Conservation (phyloP, 2,113 vertebrate species). For the Solenodon paradoxus region DNA sequence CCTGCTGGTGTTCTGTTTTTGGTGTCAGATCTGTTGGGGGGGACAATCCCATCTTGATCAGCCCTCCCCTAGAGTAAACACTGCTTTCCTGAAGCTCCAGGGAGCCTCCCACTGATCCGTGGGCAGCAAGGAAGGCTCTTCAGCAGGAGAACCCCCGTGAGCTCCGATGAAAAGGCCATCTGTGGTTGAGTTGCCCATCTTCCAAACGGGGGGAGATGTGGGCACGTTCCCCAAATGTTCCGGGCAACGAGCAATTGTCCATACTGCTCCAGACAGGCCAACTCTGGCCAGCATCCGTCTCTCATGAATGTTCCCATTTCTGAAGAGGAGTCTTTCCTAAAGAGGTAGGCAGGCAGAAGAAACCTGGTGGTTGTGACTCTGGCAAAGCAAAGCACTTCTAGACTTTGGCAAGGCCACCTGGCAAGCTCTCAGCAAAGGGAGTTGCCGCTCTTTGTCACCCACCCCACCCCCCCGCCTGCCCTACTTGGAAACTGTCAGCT, state of each 20-base stretch:
- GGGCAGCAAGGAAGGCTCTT: not conserved
- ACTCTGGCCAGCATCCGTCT: not conserved
- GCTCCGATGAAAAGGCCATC: not conserved
- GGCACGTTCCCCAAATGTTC: not conserved
- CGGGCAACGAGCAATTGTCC: not conserved
- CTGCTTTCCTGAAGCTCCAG: not conserved
- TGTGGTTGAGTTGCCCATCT: accelerated
- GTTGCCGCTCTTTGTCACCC: not conserved
- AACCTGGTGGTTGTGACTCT: not conserved
- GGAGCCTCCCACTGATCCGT: not conserved
- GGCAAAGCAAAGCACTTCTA: not conserved
- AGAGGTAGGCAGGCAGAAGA: not conserved
- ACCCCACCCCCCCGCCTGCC: accelerated
- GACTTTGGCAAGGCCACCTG: not conserved
- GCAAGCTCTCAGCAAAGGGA: not conserved
- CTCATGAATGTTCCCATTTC: not conserved
- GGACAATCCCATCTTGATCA: not conserved
- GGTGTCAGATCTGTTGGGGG: no score
- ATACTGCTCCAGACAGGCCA: not conserved
- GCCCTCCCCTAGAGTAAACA: no score
- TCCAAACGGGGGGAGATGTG: not conserved
- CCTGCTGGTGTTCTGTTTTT: not conserved
- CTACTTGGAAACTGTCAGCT: not conserved
- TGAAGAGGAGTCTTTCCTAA: not conserved
- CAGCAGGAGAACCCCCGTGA: not conserved